Evolutionary conservation across 1,140 invertebrate species (phyloP), one percentile per base, ranked within the genome.

Genomic region (Drosophila arawakana): DNA sequence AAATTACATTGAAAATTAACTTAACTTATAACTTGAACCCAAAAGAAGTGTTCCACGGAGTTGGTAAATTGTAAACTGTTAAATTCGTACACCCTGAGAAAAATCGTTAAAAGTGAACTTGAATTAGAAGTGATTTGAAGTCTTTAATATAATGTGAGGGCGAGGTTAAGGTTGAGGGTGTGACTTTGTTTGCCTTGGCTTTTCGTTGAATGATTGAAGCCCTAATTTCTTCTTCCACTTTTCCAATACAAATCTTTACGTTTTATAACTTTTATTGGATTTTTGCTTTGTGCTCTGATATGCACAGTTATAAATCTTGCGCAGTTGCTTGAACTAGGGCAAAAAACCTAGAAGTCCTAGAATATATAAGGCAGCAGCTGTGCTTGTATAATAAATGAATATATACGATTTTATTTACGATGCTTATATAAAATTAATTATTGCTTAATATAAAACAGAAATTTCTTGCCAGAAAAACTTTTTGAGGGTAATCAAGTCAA

Each of bases 41-140:
- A 15, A 15, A 15, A 15, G 15, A 15, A 15, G 15, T 15, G 15
- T 15, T 15, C 15, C 15, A 15, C 18, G 18, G 2, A 21, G 18
- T 2, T 21, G 18, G 18, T 21, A 21, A 21, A 21, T 1, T 21
- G 18, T 21, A 21, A 21, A 21, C 18, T 21, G 18, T 2, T 21
- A 21, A 21, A 21, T 21, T 21, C 18, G 18, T 21, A 21, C 18
- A 21, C 18, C 18, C 18, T 21, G 18, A 21, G 18, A 21, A 54
- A 78, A 78, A 74, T 84, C 74, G 66, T 68, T 78, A 50, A 75
- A 81, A 68, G 78, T 72, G 77, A 73, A 49, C 72, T 58, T 79
- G 83, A 43, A 79, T 67, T 79, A 67, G 60, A 35, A 68, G 65
- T 52, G 66, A 67, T 83, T 76, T 79, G 41, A 34, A 18, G 35